phyloP scores from a whole-genome alignment of 23 tunicate species.

The Styela clava region DNA sequence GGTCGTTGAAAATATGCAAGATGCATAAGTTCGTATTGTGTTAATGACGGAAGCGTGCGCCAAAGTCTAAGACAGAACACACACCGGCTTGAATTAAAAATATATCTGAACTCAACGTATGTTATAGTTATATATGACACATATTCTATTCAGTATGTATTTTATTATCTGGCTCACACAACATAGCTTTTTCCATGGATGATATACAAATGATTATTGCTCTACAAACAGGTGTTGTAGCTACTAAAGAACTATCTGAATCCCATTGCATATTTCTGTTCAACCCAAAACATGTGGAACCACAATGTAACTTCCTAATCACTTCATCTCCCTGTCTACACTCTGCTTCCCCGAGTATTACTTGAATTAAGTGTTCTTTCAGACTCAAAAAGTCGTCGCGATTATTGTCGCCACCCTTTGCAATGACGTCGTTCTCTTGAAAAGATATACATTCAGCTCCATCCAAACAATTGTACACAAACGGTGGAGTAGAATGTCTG shows the following conservation, averaged over 20 bases:
- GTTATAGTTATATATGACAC: too few species aligned
- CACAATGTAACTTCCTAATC: neutral
- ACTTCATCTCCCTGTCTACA: neutral
- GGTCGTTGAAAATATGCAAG: too few species aligned
- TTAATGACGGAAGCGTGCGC: too few species aligned
- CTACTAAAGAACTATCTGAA: neutral
- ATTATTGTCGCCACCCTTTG: neutral
- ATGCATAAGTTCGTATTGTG: too few species aligned
- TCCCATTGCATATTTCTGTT: neutral
- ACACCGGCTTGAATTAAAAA: too few species aligned
- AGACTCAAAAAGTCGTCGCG: neutral
- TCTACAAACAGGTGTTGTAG: neutral
- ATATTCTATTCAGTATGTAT: neutral
- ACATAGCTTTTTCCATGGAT: neutral
- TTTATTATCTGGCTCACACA: neutral
- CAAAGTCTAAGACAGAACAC: too few species aligned
- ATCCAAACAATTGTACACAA: neutral
- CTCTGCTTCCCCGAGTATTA: constrained; percentile 1
- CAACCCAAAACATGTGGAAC: neutral
- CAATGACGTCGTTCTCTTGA: neutral
- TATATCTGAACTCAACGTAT: too few species aligned
- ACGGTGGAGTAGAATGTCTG: neutral
- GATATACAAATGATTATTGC: neutral
- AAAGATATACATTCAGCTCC: neutral
- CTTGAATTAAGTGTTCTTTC: neutral